Evolutionary conservation across 92 coral and sea anemone genomes (phyloP).

Genomic region (Zoanthus solanderi): DNA sequence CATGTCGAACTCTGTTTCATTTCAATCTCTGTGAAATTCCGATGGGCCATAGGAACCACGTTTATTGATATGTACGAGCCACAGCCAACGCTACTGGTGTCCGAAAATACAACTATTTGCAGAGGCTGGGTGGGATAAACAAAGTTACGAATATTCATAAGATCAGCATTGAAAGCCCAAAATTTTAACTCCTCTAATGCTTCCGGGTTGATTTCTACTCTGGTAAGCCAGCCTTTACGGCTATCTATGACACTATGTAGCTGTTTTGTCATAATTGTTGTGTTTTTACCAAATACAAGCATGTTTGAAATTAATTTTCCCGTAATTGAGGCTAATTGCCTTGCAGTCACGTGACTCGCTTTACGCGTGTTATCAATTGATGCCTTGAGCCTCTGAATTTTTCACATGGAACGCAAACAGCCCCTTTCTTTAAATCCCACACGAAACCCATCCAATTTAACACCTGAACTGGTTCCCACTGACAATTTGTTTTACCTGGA

Average conservation of each 20-base stretch:
- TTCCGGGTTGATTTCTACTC: conserved; percentile 12
- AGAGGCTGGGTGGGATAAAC: conserved; percentile 23
- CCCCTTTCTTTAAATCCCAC: background rate
- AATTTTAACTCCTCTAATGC: conserved; percentile 31
- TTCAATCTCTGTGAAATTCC: conserved; percentile 28
- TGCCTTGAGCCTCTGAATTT: background rate
- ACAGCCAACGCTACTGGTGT: conserved; percentile 27
- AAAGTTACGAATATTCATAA: conserved; percentile 12
- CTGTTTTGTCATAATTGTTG: conserved; percentile 39
- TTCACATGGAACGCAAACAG: background rate
- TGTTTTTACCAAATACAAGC: conserved; percentile 31
- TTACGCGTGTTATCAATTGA: background rate
- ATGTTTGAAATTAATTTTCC: conserved; percentile 45
- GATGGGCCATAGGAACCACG: conserved; percentile 5
- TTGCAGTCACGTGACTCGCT: conserved; percentile 6
- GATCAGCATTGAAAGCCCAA: conserved; percentile 17
- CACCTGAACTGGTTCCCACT: conserved; percentile 1
- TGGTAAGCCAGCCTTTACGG: conserved; percentile 26
- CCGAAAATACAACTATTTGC: conserved; percentile 6
- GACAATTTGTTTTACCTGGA: background rate
- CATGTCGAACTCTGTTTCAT: conserved; percentile 49
- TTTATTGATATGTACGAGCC: conserved; percentile 9
- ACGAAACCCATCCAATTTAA: background rate
- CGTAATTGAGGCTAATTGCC: conserved; percentile 37
- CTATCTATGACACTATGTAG: conserved; percentile 35